phyloP scores from a whole-genome alignment of 1,140 invertebrate genomes.

The Diachasmimorpha longicaudata region DNA sequence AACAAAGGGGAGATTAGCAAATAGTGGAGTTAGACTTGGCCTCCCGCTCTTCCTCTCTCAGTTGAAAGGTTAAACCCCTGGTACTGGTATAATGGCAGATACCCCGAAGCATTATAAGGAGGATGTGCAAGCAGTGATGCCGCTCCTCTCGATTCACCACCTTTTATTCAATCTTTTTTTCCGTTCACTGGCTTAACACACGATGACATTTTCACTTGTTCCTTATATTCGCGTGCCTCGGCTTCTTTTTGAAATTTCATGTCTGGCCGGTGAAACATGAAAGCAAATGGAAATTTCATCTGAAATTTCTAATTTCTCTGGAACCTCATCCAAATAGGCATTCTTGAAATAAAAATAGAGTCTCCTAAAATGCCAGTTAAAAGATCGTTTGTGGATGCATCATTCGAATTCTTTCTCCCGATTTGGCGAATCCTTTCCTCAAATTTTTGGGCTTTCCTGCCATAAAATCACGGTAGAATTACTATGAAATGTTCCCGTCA shows the following conservation, averaged over 20 bases:
- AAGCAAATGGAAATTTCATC: no score
- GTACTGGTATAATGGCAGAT: background rate
- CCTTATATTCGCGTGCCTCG: background rate
- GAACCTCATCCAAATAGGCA: no score
- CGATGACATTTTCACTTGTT: background rate
- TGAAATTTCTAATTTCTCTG: no score
- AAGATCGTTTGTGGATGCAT: no score
- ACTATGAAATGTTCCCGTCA: background rate
- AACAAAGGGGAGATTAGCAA: background rate
- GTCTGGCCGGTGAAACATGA: no score
- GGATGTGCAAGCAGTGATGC: background rate
- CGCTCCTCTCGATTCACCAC: background rate
- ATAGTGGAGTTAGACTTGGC: background rate
- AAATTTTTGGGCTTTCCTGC: background rate
- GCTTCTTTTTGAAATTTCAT: background rate
- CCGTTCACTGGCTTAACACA: background rate
- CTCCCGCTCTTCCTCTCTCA: background rate
- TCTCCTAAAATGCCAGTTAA: no score
- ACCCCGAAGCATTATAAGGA: background rate
- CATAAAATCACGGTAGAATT: background rate
- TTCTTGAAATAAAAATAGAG: no score
- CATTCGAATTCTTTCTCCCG: no score
- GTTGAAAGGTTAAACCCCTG: constrained; percentile 2
- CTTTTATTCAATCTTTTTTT: background rate
- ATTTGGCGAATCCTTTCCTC: no score